Percentiles rank a stretch among this genome's conserved stretches.
Conservation (phyloP, 2,113 vertebrate genomes). For the Cygnus buccinator region DNA sequence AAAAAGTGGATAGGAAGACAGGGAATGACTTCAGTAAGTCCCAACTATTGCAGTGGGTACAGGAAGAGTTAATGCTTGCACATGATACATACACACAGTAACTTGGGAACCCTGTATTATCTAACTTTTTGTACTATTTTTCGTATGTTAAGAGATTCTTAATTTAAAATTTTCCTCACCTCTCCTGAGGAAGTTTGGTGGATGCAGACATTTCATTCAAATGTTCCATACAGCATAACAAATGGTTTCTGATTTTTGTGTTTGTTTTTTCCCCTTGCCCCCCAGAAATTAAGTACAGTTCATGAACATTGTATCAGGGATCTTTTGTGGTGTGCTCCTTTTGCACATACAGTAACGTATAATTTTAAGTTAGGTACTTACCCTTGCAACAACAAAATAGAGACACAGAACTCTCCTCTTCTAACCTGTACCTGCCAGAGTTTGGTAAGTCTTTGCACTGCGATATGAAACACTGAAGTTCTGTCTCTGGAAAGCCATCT, state of each 20-base stretch:
- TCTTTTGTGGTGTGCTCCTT: neutral
- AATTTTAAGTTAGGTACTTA: slow-evolving; percentile 46
- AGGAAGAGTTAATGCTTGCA: neutral
- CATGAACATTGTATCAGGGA: neutral
- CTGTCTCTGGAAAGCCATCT: slow-evolving; percentile 83
- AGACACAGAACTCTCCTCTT: slow-evolving; percentile 74
- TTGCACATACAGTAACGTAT: neutral
- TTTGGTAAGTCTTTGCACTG: slow-evolving; percentile 87
- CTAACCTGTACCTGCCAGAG: slow-evolving; percentile 83
- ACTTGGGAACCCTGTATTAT: neutral
- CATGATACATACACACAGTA: neutral
- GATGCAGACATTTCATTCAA: neutral
- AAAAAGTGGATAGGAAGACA: neutral
- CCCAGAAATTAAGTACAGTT: neutral
- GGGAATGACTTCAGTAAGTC: neutral
- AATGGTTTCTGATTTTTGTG: neutral
- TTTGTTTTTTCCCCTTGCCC: neutral
- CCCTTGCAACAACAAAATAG: slow-evolving; percentile 79
- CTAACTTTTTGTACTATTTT: neutral
- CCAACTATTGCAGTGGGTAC: neutral
- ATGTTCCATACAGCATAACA: neutral
- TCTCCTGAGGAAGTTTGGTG: neutral
- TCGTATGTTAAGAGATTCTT: neutral
- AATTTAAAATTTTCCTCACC: neutral
- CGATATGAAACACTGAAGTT: slow-evolving; percentile 86